phyloP scores from a whole-genome alignment of 2,113 vertebrate species.

The Polyodon spathula region DNA sequence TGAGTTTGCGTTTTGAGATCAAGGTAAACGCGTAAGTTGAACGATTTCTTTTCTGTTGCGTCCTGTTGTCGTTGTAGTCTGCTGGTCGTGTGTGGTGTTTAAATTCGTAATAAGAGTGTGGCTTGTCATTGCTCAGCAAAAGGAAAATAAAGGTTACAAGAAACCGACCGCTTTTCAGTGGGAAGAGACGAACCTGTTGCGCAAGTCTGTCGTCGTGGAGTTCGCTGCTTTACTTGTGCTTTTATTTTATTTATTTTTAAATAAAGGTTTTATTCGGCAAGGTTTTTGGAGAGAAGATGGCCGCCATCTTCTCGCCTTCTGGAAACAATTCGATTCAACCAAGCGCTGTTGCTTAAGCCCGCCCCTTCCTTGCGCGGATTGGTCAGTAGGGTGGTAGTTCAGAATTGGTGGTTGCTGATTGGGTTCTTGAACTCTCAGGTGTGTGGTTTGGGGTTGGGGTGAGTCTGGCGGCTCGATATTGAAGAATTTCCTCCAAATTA shows the following conservation, averaged over 20 bases:
- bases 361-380: too few species aligned
- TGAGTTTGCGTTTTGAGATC: conserved; percentile 18
- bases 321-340: conserved; percentile 50
- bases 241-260: conserved; percentile 3
- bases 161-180: neutral
- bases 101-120: too few species aligned
- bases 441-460: too few species aligned
- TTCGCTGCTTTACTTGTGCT: neutral
- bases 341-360: conserved; percentile 24
- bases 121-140: too few species aligned
- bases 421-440: neutral
- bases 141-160: neutral
- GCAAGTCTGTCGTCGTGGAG: neutral
- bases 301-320: conserved; percentile 56
- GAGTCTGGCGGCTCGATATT: too few species aligned
- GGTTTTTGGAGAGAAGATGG: conserved; percentile 56
- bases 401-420: too few species aligned
- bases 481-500: too few species aligned
- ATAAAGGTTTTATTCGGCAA: conserved; percentile 7
- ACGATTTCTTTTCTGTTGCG: neutral
- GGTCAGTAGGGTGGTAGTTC: too few species aligned
- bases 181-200: neutral
- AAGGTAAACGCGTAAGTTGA: conserved; percentile 26
- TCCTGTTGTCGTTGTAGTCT: conserved; percentile 17
- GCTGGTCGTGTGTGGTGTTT: too few species aligned